These are phyloP conservation scores for Leptogaster cylindrica DNA, from an alignment of 2,888 invertebrate species.

Conservation along the genomic window DNA sequence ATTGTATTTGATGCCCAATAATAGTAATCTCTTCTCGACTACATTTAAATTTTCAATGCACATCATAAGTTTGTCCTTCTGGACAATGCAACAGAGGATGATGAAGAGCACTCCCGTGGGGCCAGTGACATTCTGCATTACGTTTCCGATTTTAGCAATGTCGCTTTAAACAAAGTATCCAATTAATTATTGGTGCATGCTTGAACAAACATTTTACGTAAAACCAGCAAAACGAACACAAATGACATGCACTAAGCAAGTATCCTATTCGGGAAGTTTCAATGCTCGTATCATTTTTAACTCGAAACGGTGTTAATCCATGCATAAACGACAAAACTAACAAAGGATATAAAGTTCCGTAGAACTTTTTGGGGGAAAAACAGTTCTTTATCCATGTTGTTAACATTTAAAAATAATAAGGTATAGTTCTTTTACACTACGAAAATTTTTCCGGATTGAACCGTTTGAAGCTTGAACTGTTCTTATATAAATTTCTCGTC, in stretches of 20 bases:
- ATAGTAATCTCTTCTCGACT: constrained; percentile 54
- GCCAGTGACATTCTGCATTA: not conserved
- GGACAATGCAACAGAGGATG: constrained; percentile 54
- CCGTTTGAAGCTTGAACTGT: too few relatives aligned
- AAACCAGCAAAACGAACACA: not conserved
- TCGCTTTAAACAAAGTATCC: not conserved
- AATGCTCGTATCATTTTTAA: not conserved
- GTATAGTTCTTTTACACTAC: too few relatives aligned
- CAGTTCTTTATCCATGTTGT: not conserved
- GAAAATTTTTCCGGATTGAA: too few relatives aligned
- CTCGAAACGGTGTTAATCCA: not conserved
- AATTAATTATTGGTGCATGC: not conserved
- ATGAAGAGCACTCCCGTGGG: constrained; percentile 39
- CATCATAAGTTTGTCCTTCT: constrained; percentile 53
- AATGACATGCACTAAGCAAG: not conserved
- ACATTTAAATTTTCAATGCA: constrained; percentile 54
- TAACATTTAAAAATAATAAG: too few relatives aligned
- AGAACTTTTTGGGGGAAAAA: not conserved
- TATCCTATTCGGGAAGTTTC: not conserved
- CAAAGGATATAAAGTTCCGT: not conserved
- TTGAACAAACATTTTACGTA: not conserved
- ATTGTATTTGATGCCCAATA: constrained; percentile 56
- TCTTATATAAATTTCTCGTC: too few relatives aligned
- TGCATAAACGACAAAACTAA: not conserved
- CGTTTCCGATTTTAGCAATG: constrained; percentile 4